A percentile compares a stretch with the other conserved stretches of the same genome.
Evolutionary conservation across 2,797 vertebrate genomes (phyloP).

Genomic region (Artibeus lituratus): DNA sequence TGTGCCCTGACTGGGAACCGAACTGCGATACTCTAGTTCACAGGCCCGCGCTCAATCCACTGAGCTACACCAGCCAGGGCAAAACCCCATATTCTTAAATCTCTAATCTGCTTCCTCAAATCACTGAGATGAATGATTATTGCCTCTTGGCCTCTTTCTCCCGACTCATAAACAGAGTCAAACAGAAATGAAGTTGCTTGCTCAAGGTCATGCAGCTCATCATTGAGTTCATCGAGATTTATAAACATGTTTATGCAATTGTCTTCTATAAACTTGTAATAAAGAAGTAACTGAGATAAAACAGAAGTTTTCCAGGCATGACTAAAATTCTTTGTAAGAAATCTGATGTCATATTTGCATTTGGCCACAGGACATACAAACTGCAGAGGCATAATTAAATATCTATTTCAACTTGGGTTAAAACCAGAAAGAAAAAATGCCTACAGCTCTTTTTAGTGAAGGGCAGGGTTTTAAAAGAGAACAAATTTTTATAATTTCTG

Average conservation of each 20-base stretch:
- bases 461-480: background rate
- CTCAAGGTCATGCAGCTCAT: background rate
- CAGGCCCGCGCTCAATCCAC: too few species aligned
- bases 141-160: background rate
- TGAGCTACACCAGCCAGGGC: too few species aligned
- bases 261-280: slow-evolving; percentile 35
- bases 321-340: background rate
- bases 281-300: background rate
- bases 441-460: background rate
- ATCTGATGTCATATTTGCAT: background rate
- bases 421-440: background rate
- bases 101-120: background rate
- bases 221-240: background rate
- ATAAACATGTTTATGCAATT: background rate
- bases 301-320: background rate
- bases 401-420: slow-evolving; percentile 4
- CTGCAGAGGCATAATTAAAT: background rate
- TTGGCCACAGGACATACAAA: background rate
- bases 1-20: too few species aligned
- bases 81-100: background rate
- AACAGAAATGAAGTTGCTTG: background rate
- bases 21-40: too few species aligned
- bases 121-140: background rate
- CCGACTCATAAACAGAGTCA: background rate
- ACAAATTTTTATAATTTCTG: background rate